phyloP scores from a whole-genome alignment of 2,797 vertebrate species.

The Carcharodon carcharias region DNA sequence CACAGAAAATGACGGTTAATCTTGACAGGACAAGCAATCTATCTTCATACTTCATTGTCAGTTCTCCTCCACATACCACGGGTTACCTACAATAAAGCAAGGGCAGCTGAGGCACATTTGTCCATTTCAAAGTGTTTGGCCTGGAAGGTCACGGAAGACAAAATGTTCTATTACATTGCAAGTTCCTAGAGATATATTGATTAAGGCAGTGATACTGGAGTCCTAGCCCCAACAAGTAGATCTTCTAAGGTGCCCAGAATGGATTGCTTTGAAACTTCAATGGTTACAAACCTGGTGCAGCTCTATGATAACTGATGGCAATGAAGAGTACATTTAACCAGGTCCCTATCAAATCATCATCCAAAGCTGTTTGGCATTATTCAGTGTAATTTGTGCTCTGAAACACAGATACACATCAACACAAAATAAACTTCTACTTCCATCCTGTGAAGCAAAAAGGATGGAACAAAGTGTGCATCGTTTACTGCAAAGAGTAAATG shows the following conservation, averaged over 20 bases:
- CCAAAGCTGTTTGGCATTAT: not conserved
- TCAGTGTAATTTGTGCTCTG: not conserved
- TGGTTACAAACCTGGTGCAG: not conserved
- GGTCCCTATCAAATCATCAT: not conserved
- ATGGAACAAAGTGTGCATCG: not conserved
- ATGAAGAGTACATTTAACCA: not conserved
- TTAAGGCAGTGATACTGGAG: not conserved
- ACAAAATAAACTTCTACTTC: not conserved
- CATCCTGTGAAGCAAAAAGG: not conserved
- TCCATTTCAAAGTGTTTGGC: not conserved
- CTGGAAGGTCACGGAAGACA: not conserved
- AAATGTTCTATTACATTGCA: not conserved
- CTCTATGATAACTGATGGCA: not conserved
- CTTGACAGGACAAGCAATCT: conserved; percentile 2
- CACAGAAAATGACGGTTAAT: conserved; percentile 22
- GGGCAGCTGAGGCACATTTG: not conserved
- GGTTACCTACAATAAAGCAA: not conserved
- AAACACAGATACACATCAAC: not conserved
- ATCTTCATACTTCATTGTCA: conserved; percentile 5
- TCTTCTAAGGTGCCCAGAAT: not conserved
- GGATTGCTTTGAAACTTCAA: not conserved
- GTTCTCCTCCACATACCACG: conserved; percentile 24
- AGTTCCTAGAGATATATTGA: not conserved
- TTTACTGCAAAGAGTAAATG: not conserved
- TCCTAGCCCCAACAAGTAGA: not conserved